Conservation (phyloP, 1,140 invertebrate species). For the Lucilia cuprina region DNA sequence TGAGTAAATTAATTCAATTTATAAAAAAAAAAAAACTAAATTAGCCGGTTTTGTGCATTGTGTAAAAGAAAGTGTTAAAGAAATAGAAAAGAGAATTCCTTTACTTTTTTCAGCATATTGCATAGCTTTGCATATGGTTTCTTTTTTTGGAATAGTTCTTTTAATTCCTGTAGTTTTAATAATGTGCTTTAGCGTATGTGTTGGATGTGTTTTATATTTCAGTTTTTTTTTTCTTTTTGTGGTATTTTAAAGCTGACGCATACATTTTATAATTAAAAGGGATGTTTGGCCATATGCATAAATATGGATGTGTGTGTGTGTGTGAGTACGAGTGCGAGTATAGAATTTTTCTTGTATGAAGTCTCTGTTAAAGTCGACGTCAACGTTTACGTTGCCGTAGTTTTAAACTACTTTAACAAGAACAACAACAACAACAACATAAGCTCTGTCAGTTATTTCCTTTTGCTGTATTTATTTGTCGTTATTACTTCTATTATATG, state of each 20-base stretch:
- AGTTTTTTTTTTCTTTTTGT: neutral
- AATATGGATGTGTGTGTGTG: neutral
- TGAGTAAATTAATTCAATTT: neutral
- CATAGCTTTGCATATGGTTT: slow-evolving; percentile 18
- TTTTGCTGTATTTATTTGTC: neutral
- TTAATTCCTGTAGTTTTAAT: slow-evolving; percentile 23
- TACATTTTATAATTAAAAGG: slow-evolving; percentile 11
- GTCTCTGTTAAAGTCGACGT: neutral
- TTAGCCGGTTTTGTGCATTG: neutral
- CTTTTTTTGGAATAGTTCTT: neutral
- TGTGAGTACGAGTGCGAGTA: neutral
- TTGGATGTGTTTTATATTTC: slow-evolving; percentile 13
- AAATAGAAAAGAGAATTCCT: slow-evolving; percentile 20
- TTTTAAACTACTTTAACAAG: neutral
- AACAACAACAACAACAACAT: neutral
- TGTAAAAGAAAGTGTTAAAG: neutral
- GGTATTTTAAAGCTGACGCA: slow-evolving; percentile 13
- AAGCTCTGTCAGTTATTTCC: neutral
- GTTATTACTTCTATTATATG: neutral
- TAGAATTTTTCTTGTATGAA: neutral
- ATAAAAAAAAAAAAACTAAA: neutral
- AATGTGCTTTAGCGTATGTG: neutral
- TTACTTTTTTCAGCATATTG: neutral
- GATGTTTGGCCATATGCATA: neutral
- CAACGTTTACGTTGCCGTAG: neutral